Base-by-base conservation (phyloP, 2,113 vertebrate genomes). In the Pterocles gutturalis region DNA sequence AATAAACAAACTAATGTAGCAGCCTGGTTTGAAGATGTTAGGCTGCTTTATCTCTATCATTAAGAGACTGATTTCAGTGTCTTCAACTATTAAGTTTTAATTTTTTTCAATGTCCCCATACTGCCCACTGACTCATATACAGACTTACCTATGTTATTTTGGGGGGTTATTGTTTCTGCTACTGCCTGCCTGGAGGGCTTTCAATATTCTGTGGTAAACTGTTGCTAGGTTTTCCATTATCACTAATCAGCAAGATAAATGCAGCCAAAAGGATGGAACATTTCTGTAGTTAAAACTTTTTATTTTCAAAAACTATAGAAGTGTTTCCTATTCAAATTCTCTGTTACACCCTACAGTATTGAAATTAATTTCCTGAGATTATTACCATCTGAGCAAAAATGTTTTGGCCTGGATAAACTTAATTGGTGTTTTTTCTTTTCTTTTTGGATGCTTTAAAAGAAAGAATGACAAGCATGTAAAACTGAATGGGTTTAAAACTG, bases 221-320 rank as follows among this genome's bases (percentile, higher is more conserved):
- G 80, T 90, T 86, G 72, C 80, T 90, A 90, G 60, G 58, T 90
- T 95, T 90, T 86, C 80, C 87, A 90, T 95, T 96, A 92, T 51
- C 60, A 78, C 51, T 90, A 95, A 94, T 94, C 82, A 92, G 60
- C 38, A 93, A 78, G 71, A 93, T 53, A 93, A 94, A 95, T 81
- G 83, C 76, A 94, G 72, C 87, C 79, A 83, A 72, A 90, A 87
- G 55, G 67, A 88, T 3, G 9, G 60, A 92, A 90, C 22, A 67
- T 48, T 92, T 93, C 61, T 89, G 64, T 17, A 73, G 60, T 66
- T 90, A 62, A 86, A 77, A 55, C 43, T 78, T 77, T 88, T 78
- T 67, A 10, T 84, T 90, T 90, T 51, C 4, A 81, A 88, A 94
- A 86, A 43, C 58, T 78, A 58, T 22, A 49, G 38, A 14, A 87